Evolutionary conservation across 2,888 invertebrate species (phyloP), one percentile per base, ranked within the genome.

Genomic region (Pseudococcus jackbeardsleyi): DNA sequence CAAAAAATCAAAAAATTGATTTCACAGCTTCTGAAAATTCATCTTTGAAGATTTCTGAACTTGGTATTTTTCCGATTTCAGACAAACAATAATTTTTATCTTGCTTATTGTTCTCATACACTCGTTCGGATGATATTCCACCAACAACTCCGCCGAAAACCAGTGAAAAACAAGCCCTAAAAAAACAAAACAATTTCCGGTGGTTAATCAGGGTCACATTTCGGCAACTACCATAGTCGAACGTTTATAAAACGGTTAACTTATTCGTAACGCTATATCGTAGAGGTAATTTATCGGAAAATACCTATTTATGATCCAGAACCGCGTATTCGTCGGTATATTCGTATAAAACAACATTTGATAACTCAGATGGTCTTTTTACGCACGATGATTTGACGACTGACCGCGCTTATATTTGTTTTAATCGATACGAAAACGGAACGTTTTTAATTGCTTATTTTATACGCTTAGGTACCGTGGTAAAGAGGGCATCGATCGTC

Each of bases 401-500:
- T 72, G 72, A 72, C 72, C 72, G 72, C 72, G 17, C 17, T 72
- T 33, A 64, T 64, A 1, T 64, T 64, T 64, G 19, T 72, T n/a
- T 68, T 68, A 72, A 33, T 72, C 33, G 72, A 72, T 72, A 68
- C 26, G 26, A 26, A 68, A 68, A 68, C 68, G 68, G 68, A 72
- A 72, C 72, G 17, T 39, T 72, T 59, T 33, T 72, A 33, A 72
- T 68, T 68, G 72, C 17, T 15, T 33, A 72, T 72, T 68, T 68
- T 26, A 68, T 68, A 68, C 68, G 68, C 68, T 68, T n/a, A 7
- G 42, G 42, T 42, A 68, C 12, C 26, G 68, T 26, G 11, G 8
- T 15, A 72, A 72, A 72, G 72, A 72, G 72, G 72, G 72, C 33
- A 72, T 72, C 72, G 72, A 72, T 72, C 72, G 72, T 72, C 15